Percentiles rank a stretch among this genome's conserved stretches.
These are phyloP conservation scores for Cettia cetti DNA, from an alignment of 2,113 vertebrate genomes.

Conservation along the genomic window DNA sequence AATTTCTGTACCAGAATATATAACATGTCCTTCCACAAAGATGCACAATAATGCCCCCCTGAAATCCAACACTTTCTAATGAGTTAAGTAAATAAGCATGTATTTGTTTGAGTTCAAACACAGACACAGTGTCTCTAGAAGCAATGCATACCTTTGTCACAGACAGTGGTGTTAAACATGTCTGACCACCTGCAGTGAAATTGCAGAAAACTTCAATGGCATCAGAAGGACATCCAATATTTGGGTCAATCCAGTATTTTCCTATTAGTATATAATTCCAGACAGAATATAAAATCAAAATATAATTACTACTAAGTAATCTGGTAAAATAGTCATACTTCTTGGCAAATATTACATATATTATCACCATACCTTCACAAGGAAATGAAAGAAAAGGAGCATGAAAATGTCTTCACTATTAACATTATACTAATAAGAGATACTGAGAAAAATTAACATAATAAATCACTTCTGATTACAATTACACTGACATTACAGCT, in stretches of 20 bases:
- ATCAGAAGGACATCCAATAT: slow-evolving; percentile 93
- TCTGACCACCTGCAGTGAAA: slow-evolving; percentile 95
- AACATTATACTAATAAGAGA: not conserved
- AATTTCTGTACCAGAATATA: not conserved
- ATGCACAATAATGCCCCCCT: rapidly evolving
- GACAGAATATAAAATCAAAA: not conserved
- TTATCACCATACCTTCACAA: not conserved
- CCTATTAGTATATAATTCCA: slow-evolving; percentile 67
- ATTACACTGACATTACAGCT: not conserved
- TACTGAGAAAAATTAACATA: not conserved
- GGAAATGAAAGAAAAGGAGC: not conserved
- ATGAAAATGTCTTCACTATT: not conserved
- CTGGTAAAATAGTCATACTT: not conserved
- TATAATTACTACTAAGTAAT: not conserved
- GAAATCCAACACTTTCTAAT: not conserved
- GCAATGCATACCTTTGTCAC: slow-evolving; percentile 82
- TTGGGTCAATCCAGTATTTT: slow-evolving; percentile 97
- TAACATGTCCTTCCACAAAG: not conserved
- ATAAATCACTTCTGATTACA: not conserved
- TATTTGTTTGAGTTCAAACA: not conserved
- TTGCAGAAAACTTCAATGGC: slow-evolving; percentile 97
- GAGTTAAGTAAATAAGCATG: not conserved
- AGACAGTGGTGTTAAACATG: slow-evolving; percentile 86
- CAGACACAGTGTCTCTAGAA: not conserved
- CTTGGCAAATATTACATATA: not conserved